Evolutionary conservation across 2,113 vertebrate genomes (phyloP).

Genomic region (Polyodon spathula): DNA sequence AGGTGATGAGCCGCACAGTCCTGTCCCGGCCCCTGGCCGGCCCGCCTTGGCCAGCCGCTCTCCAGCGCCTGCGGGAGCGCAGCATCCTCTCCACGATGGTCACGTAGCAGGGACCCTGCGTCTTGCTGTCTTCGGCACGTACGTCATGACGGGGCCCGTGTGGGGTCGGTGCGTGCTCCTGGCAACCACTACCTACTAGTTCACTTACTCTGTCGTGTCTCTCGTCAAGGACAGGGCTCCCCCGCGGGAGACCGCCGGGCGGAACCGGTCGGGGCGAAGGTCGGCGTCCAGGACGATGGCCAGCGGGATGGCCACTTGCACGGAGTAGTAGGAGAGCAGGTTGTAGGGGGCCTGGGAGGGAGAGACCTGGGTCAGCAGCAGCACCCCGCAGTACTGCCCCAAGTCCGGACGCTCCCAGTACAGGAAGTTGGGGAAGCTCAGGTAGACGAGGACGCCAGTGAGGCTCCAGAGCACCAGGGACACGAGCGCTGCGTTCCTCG

Average conservation of each 20-base stretch:
- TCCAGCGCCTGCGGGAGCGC: slow-evolving; percentile 22
- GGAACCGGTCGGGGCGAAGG: too few relatives aligned
- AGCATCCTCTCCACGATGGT: slow-evolving; percentile 23
- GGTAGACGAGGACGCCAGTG: slow-evolving; percentile 24
- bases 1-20: slow-evolving; percentile 24
- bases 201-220: too few relatives aligned
- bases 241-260: too few relatives aligned
- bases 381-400: slow-evolving; percentile 16
- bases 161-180: too few relatives aligned
- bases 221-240: too few relatives aligned
- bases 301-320: slow-evolving; percentile 28
- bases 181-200: too few relatives aligned
- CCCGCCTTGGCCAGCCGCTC: too few relatives aligned
- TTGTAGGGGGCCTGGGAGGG: slow-evolving; percentile 16
- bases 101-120: slow-evolving; percentile 26
- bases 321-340: slow-evolving; percentile 28
- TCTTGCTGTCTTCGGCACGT: too few relatives aligned
- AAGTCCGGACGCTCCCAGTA: slow-evolving; percentile 16
- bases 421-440: slow-evolving; percentile 26
- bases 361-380: slow-evolving; percentile 16
- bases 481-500: slow-evolving; percentile 18
- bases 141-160: too few relatives aligned
- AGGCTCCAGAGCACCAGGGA: slow-evolving; percentile 27
- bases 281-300: slow-evolving; percentile 25
- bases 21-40: slow-evolving; percentile 17